These are phyloP conservation scores for Ormia ochracea DNA, from an alignment of 2,888 invertebrate genomes.

Conservation along the genomic window DNA sequence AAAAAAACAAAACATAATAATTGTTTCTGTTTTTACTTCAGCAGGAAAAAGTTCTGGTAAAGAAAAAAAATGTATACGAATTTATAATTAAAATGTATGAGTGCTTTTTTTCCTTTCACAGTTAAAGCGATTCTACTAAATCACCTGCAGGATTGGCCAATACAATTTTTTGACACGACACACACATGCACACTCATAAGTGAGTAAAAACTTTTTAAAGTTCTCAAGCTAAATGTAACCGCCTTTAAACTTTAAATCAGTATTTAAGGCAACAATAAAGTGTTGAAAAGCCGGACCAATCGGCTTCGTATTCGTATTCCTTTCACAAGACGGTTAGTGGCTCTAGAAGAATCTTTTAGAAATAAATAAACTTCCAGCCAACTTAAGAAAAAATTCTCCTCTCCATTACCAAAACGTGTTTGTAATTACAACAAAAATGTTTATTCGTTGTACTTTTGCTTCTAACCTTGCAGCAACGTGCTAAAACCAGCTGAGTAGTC, in stretches of 20 bases:
- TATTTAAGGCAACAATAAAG: background rate
- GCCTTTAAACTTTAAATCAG: background rate
- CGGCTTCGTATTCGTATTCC: background rate
- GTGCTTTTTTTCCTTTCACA: constrained; percentile 25
- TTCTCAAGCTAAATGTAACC: background rate
- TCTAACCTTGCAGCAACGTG: background rate
- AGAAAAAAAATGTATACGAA: background rate
- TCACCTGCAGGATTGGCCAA: background rate
- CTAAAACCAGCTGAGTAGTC: background rate
- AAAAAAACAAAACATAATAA: too few species aligned
- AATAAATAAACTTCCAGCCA: constrained; percentile 1
- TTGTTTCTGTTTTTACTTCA: too few species aligned
- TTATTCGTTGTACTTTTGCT: constrained; percentile 15
- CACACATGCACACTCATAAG: background rate
- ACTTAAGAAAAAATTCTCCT: constrained; percentile 19
- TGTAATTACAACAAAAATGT: constrained; percentile 24
- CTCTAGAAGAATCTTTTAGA: background rate
- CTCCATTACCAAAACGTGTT: constrained; percentile 30
- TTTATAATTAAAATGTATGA: too few species aligned
- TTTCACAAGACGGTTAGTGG: background rate
- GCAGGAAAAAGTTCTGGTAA: too few species aligned
- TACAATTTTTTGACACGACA: background rate
- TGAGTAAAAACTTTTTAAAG: background rate
- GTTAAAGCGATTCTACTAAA: constrained; percentile 19
- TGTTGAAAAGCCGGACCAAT: background rate